Evolutionary conservation across 2,113 vertebrate genomes (phyloP).

Genomic region (Microtus ochrogaster): DNA sequence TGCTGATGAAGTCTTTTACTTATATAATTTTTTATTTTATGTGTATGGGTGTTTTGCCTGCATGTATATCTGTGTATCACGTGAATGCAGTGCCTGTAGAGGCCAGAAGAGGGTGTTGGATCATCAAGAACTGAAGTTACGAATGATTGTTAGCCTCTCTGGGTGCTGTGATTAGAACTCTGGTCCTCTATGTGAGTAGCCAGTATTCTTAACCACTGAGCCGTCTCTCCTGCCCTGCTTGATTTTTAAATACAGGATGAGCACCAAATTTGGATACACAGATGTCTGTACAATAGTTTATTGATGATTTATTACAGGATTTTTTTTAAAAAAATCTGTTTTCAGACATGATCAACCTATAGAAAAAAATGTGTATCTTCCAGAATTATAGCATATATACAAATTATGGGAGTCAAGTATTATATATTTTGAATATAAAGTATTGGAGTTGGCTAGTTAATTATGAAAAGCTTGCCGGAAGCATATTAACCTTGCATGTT

Average conservation of each 20-base stretch:
- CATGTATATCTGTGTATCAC: not conserved
- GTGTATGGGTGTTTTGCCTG: not conserved
- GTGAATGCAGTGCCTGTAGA: not conserved
- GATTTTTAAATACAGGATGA: constrained; percentile 8
- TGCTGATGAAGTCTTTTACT: not conserved
- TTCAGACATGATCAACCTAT: not conserved
- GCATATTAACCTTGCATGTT: not conserved
- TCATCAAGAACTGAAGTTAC: not conserved
- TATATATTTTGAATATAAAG: constrained; percentile 46
- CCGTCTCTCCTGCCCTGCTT: not conserved
- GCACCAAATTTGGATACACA: constrained; percentile 11
- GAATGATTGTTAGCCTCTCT: not conserved
- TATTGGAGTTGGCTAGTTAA: not conserved
- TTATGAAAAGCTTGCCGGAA: not conserved
- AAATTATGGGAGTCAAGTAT: not conserved
- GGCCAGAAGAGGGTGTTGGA: not conserved
- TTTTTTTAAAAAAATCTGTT: not conserved
- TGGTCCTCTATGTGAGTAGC: not conserved
- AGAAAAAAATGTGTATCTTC: not conserved
- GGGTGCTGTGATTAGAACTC: not conserved
- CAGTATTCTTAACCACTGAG: not conserved
- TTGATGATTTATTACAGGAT: constrained; percentile 14
- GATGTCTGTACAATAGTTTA: not conserved
- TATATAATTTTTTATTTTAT: not conserved
- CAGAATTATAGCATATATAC: not conserved